These are phyloP conservation scores for Craniophora ligustri DNA, from an alignment of 2,888 invertebrate species.

Conservation along the genomic window DNA sequence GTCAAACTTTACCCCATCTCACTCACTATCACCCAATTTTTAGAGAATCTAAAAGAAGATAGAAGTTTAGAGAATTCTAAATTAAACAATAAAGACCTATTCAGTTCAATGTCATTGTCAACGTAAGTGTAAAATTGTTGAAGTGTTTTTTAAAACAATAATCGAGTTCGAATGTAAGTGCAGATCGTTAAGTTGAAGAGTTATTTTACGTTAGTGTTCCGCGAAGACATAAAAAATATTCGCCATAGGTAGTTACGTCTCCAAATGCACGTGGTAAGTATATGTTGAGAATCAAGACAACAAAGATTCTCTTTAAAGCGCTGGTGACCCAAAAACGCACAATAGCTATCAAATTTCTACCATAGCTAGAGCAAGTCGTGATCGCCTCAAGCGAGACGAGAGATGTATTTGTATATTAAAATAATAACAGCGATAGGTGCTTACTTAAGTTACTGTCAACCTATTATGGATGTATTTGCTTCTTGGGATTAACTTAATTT, in stretches of 20 bases:
- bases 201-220: conserved; percentile 20
- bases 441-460: conserved; percentile 10
- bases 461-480: conserved; percentile 3
- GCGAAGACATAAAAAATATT: conserved; percentile 22
- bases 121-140: conserved; percentile 23
- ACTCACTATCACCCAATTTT: conserved; percentile 23
- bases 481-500: background rate
- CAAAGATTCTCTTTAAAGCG: conserved; percentile 62
- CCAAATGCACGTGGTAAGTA: conserved; percentile 16
- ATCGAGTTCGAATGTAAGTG: conserved; percentile 15
- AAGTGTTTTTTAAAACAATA: conserved; percentile 15
- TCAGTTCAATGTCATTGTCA: conserved; percentile 41
- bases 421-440: conserved; percentile 63
- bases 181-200: conserved; percentile 7
- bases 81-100: conserved; percentile 22
- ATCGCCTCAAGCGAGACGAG: conserved; percentile 69
- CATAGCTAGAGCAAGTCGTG: conserved; percentile 65
- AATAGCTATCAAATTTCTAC: conserved; percentile 78
- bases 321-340: conserved; percentile 77
- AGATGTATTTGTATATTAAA: conserved; percentile 65
- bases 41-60: background rate
- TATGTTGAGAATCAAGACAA: conserved; percentile 48
- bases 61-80: conserved; percentile 18
- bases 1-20: conserved; percentile 21
- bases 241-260: conserved; percentile 6